Percentiles rank a stretch among this genome's conserved stretches.
These are phyloP conservation scores for Xenopus petersii DNA, from an alignment of 2,797 vertebrate genomes.

Conservation along the genomic window DNA sequence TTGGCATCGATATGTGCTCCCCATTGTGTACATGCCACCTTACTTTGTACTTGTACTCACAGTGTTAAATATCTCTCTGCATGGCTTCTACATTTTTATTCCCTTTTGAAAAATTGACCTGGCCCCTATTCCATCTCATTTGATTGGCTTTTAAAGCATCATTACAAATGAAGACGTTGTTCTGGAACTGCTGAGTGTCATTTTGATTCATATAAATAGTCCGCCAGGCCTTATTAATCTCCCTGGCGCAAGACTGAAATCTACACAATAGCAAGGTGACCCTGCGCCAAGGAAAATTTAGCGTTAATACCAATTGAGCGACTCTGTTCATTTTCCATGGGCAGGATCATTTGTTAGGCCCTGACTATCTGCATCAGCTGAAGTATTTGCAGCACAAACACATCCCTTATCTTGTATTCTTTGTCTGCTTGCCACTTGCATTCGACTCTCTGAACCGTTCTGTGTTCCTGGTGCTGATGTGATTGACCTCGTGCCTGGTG, in stretches of 20 bases:
- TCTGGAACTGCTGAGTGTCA: background rate
- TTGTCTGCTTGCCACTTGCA: slow-evolving; percentile 13
- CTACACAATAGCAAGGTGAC: slow-evolving; percentile 18
- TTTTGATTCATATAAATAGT: slow-evolving; percentile 20
- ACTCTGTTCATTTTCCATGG: slow-evolving; percentile 43
- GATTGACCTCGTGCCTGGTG: background rate
- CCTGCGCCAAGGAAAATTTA: slow-evolving; percentile 32
- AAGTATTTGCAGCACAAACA: slow-evolving; percentile 18
- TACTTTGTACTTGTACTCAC: no score
- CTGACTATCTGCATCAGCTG: background rate
- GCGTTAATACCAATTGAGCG: slow-evolving; percentile 8
- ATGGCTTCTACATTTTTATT: no score
- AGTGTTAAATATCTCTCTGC: no score
- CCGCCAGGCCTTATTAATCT: slow-evolving; percentile 24
- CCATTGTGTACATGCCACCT: no score
- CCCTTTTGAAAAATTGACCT: background rate
- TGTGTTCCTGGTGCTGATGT: background rate
- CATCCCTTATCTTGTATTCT: slow-evolving; percentile 25
- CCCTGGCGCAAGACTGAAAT: slow-evolving; percentile 5
- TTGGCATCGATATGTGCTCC: no score
- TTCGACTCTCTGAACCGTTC: slow-evolving; percentile 6
- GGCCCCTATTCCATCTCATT: background rate
- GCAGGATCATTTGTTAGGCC: slow-evolving; percentile 24
- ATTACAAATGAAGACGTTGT: slow-evolving; percentile 19
- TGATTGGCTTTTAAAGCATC: slow-evolving; percentile 13